These are phyloP conservation scores for Forbesichthys agassizii DNA, from an alignment of 2,113 vertebrate genomes.

Conservation along the genomic window DNA sequence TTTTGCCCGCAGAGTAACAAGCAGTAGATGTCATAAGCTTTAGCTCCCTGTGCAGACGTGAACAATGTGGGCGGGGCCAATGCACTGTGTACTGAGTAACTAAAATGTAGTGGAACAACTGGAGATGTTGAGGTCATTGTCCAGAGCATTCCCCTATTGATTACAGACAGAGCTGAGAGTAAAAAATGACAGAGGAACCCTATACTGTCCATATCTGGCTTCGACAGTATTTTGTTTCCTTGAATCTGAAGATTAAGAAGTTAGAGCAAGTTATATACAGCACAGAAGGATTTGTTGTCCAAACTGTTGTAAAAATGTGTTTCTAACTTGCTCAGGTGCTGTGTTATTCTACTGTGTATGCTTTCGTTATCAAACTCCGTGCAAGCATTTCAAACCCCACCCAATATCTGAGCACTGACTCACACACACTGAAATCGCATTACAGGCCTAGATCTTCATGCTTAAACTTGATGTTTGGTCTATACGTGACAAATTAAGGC, in stretches of 20 bases:
- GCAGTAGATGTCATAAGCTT: slow-evolving; percentile 72
- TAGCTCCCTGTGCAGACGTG: slow-evolving; percentile 58
- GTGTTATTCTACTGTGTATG: slow-evolving; percentile 31
- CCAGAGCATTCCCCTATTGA: background rate
- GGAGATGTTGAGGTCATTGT: background rate
- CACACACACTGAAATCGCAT: slow-evolving; percentile 26
- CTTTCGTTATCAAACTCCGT: slow-evolving; percentile 26
- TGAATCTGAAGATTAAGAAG: background rate
- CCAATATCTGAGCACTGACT: slow-evolving; percentile 51
- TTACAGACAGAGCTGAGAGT: no score
- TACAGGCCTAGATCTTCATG: slow-evolving; percentile 25
- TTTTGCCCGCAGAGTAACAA: slow-evolving; percentile 44
- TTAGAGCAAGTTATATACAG: background rate
- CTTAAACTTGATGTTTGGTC: slow-evolving; percentile 11
- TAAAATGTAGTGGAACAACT: slow-evolving; percentile 10
- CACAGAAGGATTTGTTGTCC: background rate
- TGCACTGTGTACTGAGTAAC: slow-evolving; percentile 5
- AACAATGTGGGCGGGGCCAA: slow-evolving; percentile 55
- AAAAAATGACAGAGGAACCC: no score
- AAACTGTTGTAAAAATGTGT: background rate
- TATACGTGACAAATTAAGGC: slow-evolving; percentile 12
- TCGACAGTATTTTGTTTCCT: background rate
- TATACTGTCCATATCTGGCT: no score
- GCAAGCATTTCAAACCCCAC: slow-evolving; percentile 50
- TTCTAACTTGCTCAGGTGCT: slow-evolving; percentile 37